Evolutionary conservation across 1,140 invertebrate genomes (phyloP).

Genomic region (Drosophila aff.): DNA sequence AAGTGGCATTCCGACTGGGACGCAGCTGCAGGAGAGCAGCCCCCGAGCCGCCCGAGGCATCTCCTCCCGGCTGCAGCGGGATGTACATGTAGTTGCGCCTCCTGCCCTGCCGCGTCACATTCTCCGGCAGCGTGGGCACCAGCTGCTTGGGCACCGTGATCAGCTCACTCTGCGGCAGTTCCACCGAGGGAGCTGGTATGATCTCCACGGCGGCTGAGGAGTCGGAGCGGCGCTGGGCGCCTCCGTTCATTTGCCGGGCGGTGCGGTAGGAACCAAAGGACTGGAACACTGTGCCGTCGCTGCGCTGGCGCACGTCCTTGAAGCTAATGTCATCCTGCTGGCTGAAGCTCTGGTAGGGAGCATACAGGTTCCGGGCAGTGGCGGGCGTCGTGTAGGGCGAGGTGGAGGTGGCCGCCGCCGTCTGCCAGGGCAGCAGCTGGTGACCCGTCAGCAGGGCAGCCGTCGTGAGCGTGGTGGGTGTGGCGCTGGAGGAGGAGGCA

Average conservation of each 20-base stretch:
- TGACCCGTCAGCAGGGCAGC: slow-evolving; percentile 65
- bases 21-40: slow-evolving; percentile 58
- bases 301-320: slow-evolving; percentile 65
- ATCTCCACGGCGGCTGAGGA: slow-evolving; percentile 54
- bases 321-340: slow-evolving; percentile 75
- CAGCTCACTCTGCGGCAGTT: slow-evolving; percentile 61
- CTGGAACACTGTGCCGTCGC: slow-evolving; percentile 68
- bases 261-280: slow-evolving; percentile 82
- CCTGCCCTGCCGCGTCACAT: slow-evolving; percentile 71
- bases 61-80: slow-evolving; percentile 52
- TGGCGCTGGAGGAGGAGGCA: slow-evolving; percentile 24
- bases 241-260: slow-evolving; percentile 36
- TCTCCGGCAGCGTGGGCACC: slow-evolving; percentile 74
- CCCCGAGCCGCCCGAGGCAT: slow-evolving; percentile 3
- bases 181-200: slow-evolving; percentile 69
- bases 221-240: slow-evolving; percentile 70
- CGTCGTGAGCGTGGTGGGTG: slow-evolving; percentile 46
- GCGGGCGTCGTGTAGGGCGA: slow-evolving; percentile 34
- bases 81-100: slow-evolving; percentile 81
- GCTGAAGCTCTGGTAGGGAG: slow-evolving; percentile 77
- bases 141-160: slow-evolving; percentile 81
- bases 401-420: slow-evolving; percentile 23
- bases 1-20: slow-evolving; percentile 66
- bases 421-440: slow-evolving; percentile 66
- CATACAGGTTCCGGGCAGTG: slow-evolving; percentile 79